Evolutionary conservation across 2,888 invertebrate species (phyloP).

Genomic region (Tipula confusa): DNA sequence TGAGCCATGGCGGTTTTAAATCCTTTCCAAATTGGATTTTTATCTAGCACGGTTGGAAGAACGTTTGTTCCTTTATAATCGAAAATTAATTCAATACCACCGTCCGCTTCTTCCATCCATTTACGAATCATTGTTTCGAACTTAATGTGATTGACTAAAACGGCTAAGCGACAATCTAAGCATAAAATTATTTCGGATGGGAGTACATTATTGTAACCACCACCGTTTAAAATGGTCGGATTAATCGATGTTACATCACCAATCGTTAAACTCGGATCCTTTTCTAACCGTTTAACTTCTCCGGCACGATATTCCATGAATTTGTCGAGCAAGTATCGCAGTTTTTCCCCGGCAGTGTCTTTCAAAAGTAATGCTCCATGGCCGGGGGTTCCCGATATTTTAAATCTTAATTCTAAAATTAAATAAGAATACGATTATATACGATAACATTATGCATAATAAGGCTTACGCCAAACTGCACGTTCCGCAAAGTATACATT

Average conservation of each 20-base stretch:
- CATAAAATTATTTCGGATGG: constrained; percentile 64
- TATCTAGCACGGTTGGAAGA: constrained; percentile 59
- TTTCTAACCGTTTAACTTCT: constrained; percentile 55
- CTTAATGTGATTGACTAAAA: constrained; percentile 54
- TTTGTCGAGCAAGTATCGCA: constrained; percentile 59
- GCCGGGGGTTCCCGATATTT: constrained; percentile 65
- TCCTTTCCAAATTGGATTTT: constrained; percentile 68
- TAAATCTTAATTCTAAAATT: constrained; percentile 58
- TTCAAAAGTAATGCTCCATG: constrained; percentile 68
- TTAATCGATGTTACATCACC: constrained; percentile 76
- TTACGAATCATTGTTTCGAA: constrained; percentile 55
- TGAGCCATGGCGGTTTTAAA: constrained; percentile 61
- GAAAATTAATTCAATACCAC: constrained; percentile 62
- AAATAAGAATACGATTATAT: constrained; percentile 28
- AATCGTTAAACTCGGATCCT: constrained; percentile 51
- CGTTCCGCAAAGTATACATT: constrained; percentile 62
- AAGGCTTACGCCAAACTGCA: constrained; percentile 63
- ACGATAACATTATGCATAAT: neutral
- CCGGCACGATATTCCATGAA: constrained; percentile 60
- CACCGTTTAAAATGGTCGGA: constrained; percentile 65
- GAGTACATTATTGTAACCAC: constrained; percentile 76
- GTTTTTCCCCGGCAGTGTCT: constrained; percentile 70
- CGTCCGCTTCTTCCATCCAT: constrained; percentile 70
- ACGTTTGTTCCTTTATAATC: constrained; percentile 60
- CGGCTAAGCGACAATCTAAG: constrained; percentile 62